Conservation (phyloP, 1,140 invertebrate genomes). For the Meloidogyne floridensis region DNA sequence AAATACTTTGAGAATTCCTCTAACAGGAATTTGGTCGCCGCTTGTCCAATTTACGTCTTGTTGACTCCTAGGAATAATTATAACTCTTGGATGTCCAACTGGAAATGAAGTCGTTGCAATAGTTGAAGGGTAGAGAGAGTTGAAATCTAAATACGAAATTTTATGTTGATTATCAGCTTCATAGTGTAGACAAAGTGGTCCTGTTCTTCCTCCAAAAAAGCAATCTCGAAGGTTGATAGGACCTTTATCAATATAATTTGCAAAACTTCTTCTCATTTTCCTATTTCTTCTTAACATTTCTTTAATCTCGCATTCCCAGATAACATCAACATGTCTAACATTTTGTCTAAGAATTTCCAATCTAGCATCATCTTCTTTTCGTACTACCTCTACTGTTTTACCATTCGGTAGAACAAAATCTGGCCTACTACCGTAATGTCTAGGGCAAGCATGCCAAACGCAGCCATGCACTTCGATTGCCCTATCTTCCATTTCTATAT, state of each 20-base stretch:
- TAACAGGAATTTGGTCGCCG: neutral
- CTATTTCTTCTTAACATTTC: neutral
- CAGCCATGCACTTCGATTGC: constrained; percentile 8
- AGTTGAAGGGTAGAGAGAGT: constrained; percentile 11
- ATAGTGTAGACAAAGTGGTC: neutral
- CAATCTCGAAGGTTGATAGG: constrained; percentile 2
- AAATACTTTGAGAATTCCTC: constrained; percentile 21
- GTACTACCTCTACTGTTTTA: neutral
- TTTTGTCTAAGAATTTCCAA: neutral
- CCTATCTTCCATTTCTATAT: neutral
- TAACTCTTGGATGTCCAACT: constrained; percentile 9
- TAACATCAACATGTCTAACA: neutral
- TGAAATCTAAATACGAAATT: constrained; percentile 15
- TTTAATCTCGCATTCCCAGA: constrained; percentile 24
- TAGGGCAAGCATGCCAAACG: neutral
- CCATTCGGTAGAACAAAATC: neutral
- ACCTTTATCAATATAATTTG: neutral
- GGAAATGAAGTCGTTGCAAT: neutral
- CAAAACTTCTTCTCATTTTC: constrained; percentile 11
- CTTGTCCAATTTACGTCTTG: constrained; percentile 9
- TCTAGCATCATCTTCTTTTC: neutral
- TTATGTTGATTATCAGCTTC: neutral
- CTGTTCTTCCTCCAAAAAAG: constrained; percentile 15
- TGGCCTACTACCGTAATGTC: neutral
- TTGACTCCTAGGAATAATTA: neutral